phyloP scores from a whole-genome alignment of 1,140 invertebrate species.

The Magallana ariakensis region DNA sequence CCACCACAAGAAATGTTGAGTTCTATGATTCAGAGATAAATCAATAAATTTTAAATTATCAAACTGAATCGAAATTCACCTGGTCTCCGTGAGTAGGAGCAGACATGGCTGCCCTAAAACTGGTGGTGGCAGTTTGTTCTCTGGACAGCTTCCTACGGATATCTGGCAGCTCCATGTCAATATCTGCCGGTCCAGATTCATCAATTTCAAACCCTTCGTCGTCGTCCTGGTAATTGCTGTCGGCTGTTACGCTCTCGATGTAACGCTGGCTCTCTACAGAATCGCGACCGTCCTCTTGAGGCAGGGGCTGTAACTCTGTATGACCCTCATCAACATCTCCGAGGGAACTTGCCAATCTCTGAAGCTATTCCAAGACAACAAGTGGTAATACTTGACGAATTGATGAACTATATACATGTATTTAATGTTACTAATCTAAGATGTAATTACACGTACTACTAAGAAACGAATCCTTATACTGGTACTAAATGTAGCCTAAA shows the following conservation, averaged over 20 bases:
- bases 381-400: background rate
- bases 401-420: too few species aligned
- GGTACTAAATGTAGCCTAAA: too few species aligned
- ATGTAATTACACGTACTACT: too few species aligned
- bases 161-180: conserved; percentile 50
- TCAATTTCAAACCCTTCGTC: conserved; percentile 39
- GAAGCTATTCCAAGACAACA: conserved; percentile 33
- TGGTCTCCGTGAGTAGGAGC: background rate
- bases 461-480: too few species aligned
- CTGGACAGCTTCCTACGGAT: conserved; percentile 51
- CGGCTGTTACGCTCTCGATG: conserved; percentile 51
- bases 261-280: conserved; percentile 51
- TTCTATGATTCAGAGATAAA: too few species aligned
- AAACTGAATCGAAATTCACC: background rate
- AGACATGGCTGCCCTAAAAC: conserved; percentile 43
- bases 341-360: conserved; percentile 38
- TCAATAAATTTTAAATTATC: too few species aligned
- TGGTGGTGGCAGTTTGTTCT: conserved; percentile 48
- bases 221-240: conserved; percentile 41
- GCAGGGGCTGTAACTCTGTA: conserved; percentile 24
- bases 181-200: conserved; percentile 39
- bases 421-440: too few species aligned
- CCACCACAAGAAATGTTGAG: too few species aligned
- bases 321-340: conserved; percentile 43
- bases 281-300: conserved; percentile 36